phyloP scores from a whole-genome alignment of 2,888 invertebrate genomes.

The Drosophila borborema region DNA sequence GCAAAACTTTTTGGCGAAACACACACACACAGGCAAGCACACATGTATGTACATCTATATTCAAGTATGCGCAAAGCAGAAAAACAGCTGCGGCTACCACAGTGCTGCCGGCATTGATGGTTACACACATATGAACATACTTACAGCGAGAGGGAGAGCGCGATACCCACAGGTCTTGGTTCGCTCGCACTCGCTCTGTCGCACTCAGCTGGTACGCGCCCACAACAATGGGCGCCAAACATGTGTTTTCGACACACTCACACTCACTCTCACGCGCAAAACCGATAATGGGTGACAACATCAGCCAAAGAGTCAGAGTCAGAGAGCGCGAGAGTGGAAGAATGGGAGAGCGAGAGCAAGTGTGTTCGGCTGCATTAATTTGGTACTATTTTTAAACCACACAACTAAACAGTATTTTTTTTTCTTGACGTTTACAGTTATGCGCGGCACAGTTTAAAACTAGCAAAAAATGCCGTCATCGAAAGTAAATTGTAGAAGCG shows the following conservation, averaged over 20 bases:
- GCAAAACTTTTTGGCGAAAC: constrained; percentile 31
- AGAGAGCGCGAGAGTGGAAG: constrained; percentile 14
- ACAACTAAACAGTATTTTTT: background rate
- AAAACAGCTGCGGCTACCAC: constrained; percentile 58
- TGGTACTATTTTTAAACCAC: constrained; percentile 44
- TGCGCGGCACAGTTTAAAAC: constrained; percentile 27
- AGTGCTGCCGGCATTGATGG: constrained; percentile 57
- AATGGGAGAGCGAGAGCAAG: background rate
- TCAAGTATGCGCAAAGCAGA: constrained; percentile 39
- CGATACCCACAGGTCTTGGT: constrained; percentile 51
- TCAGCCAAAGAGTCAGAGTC: constrained; percentile 15
- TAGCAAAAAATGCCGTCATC: constrained; percentile 68
- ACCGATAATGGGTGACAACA: constrained; percentile 59
- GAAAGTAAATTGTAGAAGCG: constrained; percentile 43
- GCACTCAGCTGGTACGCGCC: constrained; percentile 68
- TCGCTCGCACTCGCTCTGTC: constrained; percentile 71
- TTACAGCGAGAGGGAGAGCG: background rate
- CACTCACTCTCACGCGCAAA: constrained; percentile 20
- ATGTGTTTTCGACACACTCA: constrained; percentile 66
- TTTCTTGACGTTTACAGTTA: constrained; percentile 15
- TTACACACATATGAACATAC: constrained; percentile 14
- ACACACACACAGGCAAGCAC: constrained; percentile 6
- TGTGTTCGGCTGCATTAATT: constrained; percentile 31
- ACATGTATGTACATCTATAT: constrained; percentile 11
- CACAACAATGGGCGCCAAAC: constrained; percentile 72